A percentile compares a stretch with the other conserved stretches of the same genome.
phyloP scores from a whole-genome alignment of 1,140 invertebrate genomes.

The Trichoplusia ni region DNA sequence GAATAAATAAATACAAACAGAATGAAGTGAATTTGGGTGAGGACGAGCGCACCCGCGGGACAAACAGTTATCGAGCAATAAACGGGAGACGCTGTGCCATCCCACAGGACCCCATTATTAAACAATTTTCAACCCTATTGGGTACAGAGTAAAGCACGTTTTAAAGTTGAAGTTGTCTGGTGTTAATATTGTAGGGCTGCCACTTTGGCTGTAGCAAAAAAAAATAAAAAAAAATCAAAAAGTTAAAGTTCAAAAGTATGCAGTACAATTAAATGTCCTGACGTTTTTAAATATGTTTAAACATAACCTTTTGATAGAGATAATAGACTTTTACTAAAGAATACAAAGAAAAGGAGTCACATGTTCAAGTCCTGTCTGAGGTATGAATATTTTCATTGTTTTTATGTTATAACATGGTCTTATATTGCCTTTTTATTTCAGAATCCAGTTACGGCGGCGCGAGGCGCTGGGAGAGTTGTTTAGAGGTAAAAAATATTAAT shows the following conservation, averaged over 20 bases:
- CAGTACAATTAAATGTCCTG: no score
- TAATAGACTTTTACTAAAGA: no score
- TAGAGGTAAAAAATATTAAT: constrained; percentile 13
- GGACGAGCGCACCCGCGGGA: constrained; percentile 22
- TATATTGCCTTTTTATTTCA: not conserved
- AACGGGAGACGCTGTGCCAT: constrained; percentile 13
- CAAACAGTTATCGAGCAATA: constrained; percentile 24
- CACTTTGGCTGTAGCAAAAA: no score
- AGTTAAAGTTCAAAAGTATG: no score
- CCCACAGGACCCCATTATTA: not conserved
- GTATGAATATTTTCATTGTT: no score
- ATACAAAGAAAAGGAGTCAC: no score
- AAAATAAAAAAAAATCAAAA: no score
- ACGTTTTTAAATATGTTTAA: no score
- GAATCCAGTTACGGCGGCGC: not conserved
- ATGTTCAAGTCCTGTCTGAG: no score
- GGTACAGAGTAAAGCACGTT: not conserved
- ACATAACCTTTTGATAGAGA: no score
- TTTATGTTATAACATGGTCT: no score
- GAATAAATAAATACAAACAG: constrained; percentile 10
- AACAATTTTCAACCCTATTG: not conserved
- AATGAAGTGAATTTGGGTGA: not conserved
- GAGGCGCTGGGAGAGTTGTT: not conserved
- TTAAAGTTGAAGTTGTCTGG: not conserved
- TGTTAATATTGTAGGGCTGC: no score